Conservation (phyloP, 2,797 vertebrate genomes). For the Eulemur rubriventer region DNA sequence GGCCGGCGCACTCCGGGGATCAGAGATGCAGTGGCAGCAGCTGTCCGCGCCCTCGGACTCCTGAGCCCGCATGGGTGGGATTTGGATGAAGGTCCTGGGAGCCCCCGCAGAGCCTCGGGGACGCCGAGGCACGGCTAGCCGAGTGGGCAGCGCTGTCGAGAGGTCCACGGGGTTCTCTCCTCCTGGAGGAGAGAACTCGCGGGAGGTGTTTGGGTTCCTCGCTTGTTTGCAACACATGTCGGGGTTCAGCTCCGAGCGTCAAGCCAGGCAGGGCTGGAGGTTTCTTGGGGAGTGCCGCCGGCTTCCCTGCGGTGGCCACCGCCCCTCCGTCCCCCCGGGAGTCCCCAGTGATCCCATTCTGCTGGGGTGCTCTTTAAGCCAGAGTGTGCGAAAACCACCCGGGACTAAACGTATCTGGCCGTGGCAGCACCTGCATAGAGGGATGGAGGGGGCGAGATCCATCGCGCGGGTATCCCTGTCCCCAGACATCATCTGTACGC, state of each 20-base stretch:
- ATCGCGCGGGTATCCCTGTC: not conserved
- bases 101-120: not conserved
- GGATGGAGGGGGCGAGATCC: not conserved
- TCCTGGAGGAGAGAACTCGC: not conserved
- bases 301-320: not conserved
- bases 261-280: not conserved
- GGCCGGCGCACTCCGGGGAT: not conserved
- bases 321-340: not conserved
- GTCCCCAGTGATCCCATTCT: not conserved
- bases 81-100: not conserved
- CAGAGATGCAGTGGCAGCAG: not conserved
- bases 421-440: not conserved
- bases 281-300: not conserved
- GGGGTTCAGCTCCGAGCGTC: not conserved
- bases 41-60: not conserved
- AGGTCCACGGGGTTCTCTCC: not conserved
- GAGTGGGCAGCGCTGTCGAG: not conserved
- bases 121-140: not conserved
- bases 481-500: not conserved
- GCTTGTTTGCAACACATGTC: not conserved
- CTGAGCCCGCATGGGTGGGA: not conserved
- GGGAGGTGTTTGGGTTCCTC: not conserved
- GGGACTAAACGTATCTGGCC: not conserved
- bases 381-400: not conserved
- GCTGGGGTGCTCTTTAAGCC: not conserved